These are phyloP conservation scores for Unio pictorum DNA, from an alignment of 2,888 invertebrate species.

Conservation along the genomic window DNA sequence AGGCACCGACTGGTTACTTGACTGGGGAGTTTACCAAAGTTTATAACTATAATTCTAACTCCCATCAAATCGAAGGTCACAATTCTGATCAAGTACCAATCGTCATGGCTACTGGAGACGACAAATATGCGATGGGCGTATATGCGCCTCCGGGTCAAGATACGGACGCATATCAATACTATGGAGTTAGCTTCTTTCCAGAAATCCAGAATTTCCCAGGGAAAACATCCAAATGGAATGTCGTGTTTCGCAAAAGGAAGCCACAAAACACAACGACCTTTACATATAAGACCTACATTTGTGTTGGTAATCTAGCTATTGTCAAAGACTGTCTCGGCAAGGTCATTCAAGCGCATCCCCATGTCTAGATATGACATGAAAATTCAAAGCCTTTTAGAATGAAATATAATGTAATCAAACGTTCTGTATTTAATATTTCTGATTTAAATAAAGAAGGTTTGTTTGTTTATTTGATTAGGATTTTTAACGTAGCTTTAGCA, in stretches of 20 bases:
- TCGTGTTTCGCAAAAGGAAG: slow-evolving; percentile 31
- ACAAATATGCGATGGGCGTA: slow-evolving; percentile 35
- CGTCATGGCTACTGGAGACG: slow-evolving; percentile 24
- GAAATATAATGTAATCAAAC: too few species aligned
- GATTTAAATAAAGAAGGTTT: too few species aligned
- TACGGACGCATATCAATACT: slow-evolving; percentile 17
- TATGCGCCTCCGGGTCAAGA: slow-evolving; percentile 33
- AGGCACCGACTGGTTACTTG: slow-evolving; percentile 37
- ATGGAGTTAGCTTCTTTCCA: slow-evolving; percentile 9
- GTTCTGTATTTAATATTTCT: too few species aligned
- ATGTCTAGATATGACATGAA: slow-evolving; percentile 2
- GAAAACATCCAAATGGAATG: slow-evolving; percentile 30
- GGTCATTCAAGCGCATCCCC: slow-evolving; percentile 12
- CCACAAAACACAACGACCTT: slow-evolving; percentile 10
- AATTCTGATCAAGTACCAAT: slow-evolving; percentile 17
- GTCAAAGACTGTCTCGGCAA: slow-evolving; percentile 29
- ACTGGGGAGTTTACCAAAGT: slow-evolving; percentile 26
- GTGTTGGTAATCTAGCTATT: slow-evolving; percentile 28
- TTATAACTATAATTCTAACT: slow-evolving; percentile 18
- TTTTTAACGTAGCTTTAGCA: too few species aligned
- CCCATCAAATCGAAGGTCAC: slow-evolving; percentile 10
- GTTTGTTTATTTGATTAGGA: too few species aligned
- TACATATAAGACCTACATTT: slow-evolving; percentile 32
- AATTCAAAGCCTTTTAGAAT: background rate
- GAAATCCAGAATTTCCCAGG: slow-evolving; percentile 2